Base-by-base conservation (phyloP, 2,888 invertebrate species). In the Parnassius mnemosyne region DNA sequence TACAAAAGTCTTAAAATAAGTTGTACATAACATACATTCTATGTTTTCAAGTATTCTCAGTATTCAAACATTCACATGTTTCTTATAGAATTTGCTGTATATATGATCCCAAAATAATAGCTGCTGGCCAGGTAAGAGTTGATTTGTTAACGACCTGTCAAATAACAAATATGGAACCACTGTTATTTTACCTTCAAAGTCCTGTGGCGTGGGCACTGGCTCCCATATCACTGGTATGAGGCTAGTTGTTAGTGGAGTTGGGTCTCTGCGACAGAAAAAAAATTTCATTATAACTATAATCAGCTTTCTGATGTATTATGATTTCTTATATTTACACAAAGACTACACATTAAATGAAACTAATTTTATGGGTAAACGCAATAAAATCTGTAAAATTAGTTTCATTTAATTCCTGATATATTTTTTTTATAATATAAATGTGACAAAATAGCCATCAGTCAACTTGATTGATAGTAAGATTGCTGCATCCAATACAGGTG, bases 31-130 rank as follows among this genome's bases (percentile, higher is more conserved):
- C 16, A 20, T 13, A 50, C 50, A 10, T 7, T 11, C 20, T n/a
- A 41, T 53, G 12, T 42, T n/a, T 16, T 16, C 7, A n/a, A n/a
- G n/a, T n/a, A n/a, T 42, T 43, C 13, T 9, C 34, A n/a, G 3
- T 9, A 10, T 12, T 57, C 53, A 44, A 50, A 46, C 42, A 53
- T 42, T 49, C 53, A 57, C 55, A 65, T 80, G 75, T 50, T 67
- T 66, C 65, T 71, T 83, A 54, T 86, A 85, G 68, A 84, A 89
- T 51, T 72, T 80, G 3, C 69, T 74, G 58, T 88, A 89, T 61
- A 90, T 80, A 16, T 78, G 77, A 20, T 89, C 85, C 88, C 88
- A 89, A 62, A 89, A 87, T 9, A 70, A 56, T 0, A 88, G 70
- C 3, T 77, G 74, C 51, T 72, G 69, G 9, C 68, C 68, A 0